Conservation (phyloP, 2,797 vertebrate species). For the Mustela erminea region DNA sequence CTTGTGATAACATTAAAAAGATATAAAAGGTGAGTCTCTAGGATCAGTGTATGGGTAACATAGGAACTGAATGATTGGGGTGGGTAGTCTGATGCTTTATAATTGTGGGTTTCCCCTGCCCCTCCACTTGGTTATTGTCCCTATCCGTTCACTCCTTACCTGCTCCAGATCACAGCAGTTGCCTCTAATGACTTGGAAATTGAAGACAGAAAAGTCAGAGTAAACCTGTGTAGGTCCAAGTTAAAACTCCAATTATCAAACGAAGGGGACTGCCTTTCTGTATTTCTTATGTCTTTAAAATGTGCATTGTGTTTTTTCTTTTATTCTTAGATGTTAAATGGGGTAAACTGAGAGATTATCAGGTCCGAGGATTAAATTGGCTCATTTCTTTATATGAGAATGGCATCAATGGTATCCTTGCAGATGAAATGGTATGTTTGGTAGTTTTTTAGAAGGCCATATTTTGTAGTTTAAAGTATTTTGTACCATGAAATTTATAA, state of each 20-base stretch:
- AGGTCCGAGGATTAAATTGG: conserved; percentile 98
- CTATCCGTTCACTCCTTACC: background rate
- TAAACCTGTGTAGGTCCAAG: background rate
- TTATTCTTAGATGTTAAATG: conserved; percentile 93
- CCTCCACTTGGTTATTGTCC: background rate
- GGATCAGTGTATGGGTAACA: background rate
- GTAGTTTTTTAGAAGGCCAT: background rate
- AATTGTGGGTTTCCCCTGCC: background rate
- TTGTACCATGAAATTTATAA: conserved; percentile 23
- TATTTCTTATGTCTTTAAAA: conserved; percentile 63
- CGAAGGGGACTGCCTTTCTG: background rate
- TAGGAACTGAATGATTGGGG: background rate
- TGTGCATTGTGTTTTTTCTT: background rate
- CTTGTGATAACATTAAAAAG: background rate
- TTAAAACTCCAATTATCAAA: background rate
- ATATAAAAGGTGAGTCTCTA: background rate
- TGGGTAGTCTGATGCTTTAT: background rate
- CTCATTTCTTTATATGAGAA: conserved; percentile 99
- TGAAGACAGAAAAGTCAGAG: background rate
- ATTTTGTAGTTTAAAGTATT: background rate
- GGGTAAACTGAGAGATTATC: conserved; percentile 98
- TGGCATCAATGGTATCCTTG: conserved; percentile 98
- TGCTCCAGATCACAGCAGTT: background rate
- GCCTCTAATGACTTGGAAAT: background rate
- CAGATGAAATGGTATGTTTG: conserved; percentile 96